Base-by-base conservation (phyloP, 1,140 invertebrate genomes). In the Rhyacophila brunnea region DNA sequence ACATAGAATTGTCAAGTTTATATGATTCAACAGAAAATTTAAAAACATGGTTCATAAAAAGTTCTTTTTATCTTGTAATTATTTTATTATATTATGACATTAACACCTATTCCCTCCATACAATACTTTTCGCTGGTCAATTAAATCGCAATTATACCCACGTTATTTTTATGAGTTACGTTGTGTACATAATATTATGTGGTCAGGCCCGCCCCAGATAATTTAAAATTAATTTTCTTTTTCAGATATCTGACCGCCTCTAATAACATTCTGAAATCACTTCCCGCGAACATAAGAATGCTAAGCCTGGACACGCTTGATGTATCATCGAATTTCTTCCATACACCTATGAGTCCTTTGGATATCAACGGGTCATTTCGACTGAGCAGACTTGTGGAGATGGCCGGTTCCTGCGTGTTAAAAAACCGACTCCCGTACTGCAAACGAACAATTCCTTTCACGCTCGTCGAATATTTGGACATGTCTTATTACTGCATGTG, bases 221-320 rank as follows among this genome's bases (percentile, higher is more conserved):
- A n/a, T n/a, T n/a, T n/a, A n/a, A n/a, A n/a, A n/a, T n/a, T n/a
- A n/a, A n/a, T n/a, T n/a, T 34, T 52, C 47, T 44, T 15, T 59
- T 59, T 38, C 44, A 63, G 61, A 35, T 64, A 46, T 52, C 44
- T 64, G 43, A 51, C 46, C 9, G 47, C 19, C 1, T 48, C 62
- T 20, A 36, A 56, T 19, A 64, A 64, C 44, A 36, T 50, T 6
- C 46, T 64, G 6, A 11, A 14, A 52, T 34, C 15, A 0, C 35
- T 64, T 9, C 62, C 62, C 4, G 51, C 52, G 10, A 52, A 20
- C 42, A 32, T 64, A 7, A 11, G 38, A 17, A 20, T 6, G 2
- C 32, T 59, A 34, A 38, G 19, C 17, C 35, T 64, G 2, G 19
- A 46, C 3, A 11, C 56, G 10, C 9, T 58, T 0, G 57, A 64